Base-by-base conservation (phyloP, 2,888 invertebrate genomes). In the Pimpla rufipes region DNA sequence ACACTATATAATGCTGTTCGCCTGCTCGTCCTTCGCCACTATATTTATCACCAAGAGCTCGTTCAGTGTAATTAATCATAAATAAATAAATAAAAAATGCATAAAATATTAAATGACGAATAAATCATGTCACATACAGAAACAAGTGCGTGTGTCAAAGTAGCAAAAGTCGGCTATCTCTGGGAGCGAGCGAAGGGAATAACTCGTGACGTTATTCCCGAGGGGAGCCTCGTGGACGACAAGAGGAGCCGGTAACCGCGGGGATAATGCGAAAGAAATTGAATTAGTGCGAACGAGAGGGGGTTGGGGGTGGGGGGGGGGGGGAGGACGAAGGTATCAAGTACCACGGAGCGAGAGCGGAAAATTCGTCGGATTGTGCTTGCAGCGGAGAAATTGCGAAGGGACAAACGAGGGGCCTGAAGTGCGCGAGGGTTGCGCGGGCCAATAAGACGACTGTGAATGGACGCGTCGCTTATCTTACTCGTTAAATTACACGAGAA, bases 381-480 rank as follows among this genome's bases (percentile, higher is more conserved):
- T 45, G 16, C 21, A 18, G 29, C 40, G 66, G 29, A 40, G 47
- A 16, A 37, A 23, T 11, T 10, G 10, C 35, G 47, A n/a, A n/a
- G 66, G 35, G 23, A 23, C 50, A 42, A 21, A 47, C 8, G 45
- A 40, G 29, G 37, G 18, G 16, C 11, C 13, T 37, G 57, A 78
- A 81, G 23, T 40, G 40, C 37, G 59, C 45, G 67, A 75, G 75
- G 68, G 59, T 62, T 29, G 23, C 29, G 5, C 5, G 2, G 73
- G 77, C 68, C 81, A 83, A 85, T 85, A 85, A 68, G 77, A 79
- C 57, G 77, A 77, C 78, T 80, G 82, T 85, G 83, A 85, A 84
- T 83, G 74, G 76, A 62, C 66, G 76, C 70, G 79, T 79, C 55
- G 76, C 73, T 79, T 79, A 77, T 79, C 76, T 75, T 73, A 62